Evolutionary conservation across 1,140 invertebrate species (phyloP).

Genomic region (Goniozus legneri): DNA sequence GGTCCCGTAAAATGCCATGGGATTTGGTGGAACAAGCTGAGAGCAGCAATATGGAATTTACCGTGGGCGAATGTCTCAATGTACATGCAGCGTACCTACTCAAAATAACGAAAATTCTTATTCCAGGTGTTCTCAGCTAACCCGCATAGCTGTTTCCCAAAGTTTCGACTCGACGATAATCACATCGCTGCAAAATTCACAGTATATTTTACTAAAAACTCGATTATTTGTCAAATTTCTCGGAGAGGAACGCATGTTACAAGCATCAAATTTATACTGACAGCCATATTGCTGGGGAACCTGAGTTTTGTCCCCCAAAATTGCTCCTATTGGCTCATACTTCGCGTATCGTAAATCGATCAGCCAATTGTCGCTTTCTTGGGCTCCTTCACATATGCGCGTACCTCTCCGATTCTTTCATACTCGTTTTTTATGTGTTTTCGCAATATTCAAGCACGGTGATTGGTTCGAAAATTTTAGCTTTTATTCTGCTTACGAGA

Average conservation of each 20-base stretch:
- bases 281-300: slow-evolving; percentile 78
- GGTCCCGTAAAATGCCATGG: no score
- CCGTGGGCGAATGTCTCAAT: no score
- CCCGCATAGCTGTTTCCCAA: slow-evolving; percentile 45
- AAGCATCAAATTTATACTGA: slow-evolving; percentile 84
- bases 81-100: slow-evolving; percentile 19
- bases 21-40: no score
- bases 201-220: slow-evolving; percentile 29
- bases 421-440: no score
- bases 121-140: slow-evolving; percentile 39
- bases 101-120: slow-evolving; percentile 8
- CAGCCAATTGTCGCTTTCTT: slow-evolving; percentile 22
- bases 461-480: no score
- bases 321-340: slow-evolving; percentile 59
- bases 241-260: slow-evolving; percentile 76
- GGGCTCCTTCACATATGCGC: no score
- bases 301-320: slow-evolving; percentile 70
- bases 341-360: slow-evolving; percentile 1
- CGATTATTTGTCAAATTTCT: slow-evolving; percentile 48
- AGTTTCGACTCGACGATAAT: slow-evolving; percentile 28
- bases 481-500: no score
- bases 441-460: no score
- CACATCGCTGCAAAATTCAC: slow-evolving; percentile 36
- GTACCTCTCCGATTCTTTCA: no score
- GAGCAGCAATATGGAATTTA: no score